A percentile compares a stretch with the other conserved stretches of the same genome.
These are phyloP conservation scores for Lithodes maja DNA, from an alignment of 2,888 invertebrate species.

Conservation along the genomic window DNA sequence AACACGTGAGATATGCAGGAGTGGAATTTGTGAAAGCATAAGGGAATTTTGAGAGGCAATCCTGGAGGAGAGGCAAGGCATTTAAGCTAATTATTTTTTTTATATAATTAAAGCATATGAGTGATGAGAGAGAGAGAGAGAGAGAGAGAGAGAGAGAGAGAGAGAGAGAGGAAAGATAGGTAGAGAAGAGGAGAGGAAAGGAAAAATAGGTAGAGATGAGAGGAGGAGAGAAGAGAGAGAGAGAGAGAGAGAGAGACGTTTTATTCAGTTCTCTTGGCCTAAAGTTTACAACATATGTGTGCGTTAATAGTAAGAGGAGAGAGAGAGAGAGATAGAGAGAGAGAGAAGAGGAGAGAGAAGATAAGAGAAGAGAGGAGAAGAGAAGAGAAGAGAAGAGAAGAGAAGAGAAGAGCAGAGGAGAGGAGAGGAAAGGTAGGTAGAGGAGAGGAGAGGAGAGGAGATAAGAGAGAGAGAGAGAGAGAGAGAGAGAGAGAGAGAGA, in stretches of 20 bases:
- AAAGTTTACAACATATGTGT: no score
- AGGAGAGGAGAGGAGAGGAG: background rate
- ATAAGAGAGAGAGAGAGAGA: background rate
- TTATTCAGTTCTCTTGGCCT: no score
- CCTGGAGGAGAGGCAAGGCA: no score
- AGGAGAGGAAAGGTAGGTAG: background rate
- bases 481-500: slow-evolving; percentile 14
- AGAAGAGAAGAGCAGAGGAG: background rate
- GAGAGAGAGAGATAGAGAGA: background rate
- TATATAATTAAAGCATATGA: background rate
- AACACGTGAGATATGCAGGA: no score
- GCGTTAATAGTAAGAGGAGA: background rate
- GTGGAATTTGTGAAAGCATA: no score
- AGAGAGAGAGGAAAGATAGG: background rate
- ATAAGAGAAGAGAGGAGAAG: background rate
- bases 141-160: slow-evolving; percentile 2
- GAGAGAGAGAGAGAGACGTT: background rate
- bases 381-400: background rate
- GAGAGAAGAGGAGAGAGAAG: background rate
- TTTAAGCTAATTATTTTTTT: background rate
- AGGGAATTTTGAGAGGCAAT: no score
- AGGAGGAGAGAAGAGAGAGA: background rate
- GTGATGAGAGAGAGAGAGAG: background rate
- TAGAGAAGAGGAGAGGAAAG: background rate
- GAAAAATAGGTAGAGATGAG: background rate